Evolutionary conservation across 1,140 invertebrate genomes (phyloP).

Genomic region (Drosophila mayri): DNA sequence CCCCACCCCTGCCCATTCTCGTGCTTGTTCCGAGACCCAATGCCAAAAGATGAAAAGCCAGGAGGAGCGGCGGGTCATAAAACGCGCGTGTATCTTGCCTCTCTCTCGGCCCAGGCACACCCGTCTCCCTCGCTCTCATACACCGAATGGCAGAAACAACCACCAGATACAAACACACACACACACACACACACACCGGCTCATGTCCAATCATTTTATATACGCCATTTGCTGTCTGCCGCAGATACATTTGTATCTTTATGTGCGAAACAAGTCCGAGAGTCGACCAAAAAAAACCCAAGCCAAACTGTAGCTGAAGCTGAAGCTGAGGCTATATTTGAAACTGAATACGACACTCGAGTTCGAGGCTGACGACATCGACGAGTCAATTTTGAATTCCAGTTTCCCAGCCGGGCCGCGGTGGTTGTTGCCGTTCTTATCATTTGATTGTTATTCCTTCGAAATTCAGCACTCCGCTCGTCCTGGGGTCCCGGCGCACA

Average conservation of each 20-base stretch:
- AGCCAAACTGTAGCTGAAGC: conserved; percentile 7
- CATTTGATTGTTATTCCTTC: conserved; percentile 80
- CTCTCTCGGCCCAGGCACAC: conserved; percentile 25
- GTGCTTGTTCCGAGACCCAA: conserved; percentile 29
- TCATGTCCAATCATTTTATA: conserved; percentile 82
- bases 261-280: conserved; percentile 79
- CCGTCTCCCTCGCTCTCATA: conserved; percentile 19
- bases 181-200: conserved; percentile 23
- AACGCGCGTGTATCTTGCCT: conserved; percentile 54
- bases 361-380: conserved; percentile 46
- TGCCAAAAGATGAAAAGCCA: conserved; percentile 78
- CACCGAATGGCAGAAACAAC: conserved; percentile 54
- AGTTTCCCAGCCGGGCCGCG: conserved; percentile 55
- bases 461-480: conserved; percentile 64
- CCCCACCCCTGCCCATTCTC: background rate
- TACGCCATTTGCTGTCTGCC: conserved; percentile 82
- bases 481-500: conserved; percentile 25
- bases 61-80: conserved; percentile 69
- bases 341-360: conserved; percentile 16
- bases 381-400: conserved; percentile 78
- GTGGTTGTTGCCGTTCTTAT: conserved; percentile 64
- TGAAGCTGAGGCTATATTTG: conserved; percentile 11
- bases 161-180: conserved; percentile 45
- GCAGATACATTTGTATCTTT: conserved; percentile 83
- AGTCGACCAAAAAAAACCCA: conserved; percentile 13